Evolutionary conservation across 2,797 vertebrate genomes (phyloP), one percentile per base, ranked within the genome.

Genomic region (Lutjanus campechanus): DNA sequence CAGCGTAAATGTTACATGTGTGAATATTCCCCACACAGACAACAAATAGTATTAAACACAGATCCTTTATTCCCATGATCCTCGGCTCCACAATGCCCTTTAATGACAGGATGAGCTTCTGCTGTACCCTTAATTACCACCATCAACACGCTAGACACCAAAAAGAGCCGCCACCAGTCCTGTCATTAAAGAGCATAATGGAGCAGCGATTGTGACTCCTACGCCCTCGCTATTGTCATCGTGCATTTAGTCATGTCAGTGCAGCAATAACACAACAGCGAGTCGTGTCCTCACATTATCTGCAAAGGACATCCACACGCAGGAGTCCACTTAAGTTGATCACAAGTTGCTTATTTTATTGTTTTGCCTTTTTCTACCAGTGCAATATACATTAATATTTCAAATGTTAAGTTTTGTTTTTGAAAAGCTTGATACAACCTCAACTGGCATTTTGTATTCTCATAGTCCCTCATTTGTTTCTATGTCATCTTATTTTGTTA

Each of bases 281-380:
- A 61, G 51, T 69, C 13, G 4, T 81, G 54, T 80, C 36, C 61
- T 73, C 71, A 51, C 54, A 20, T 77, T 50, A 74, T 71, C 15
- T 13, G 62, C 7, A 67, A 2, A 47, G 49, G 60, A 56, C 19
- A 22, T 61, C 51, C 51, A 36, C 36, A 53, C 29, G n/a, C 5
- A 58, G 22, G 51, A 73, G 49, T 69, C n/a, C 50, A 51, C 13
- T 69, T 68, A 8, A 67, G 66, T 56, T 76, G 19, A 63, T 85
- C 72, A 80, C 70, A 62, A 40, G 67, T 76, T 86, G 59, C 80
- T 82, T 79, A 25, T 53, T 77, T 73, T 40, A 8, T 68, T 20
- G 25, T 65, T 78, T 73, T 78, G 74, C 82, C 75, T 85, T 91
- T 87, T 81, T 82, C 46, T 82, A 60, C n/a, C 59, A 69, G 79